Base-by-base conservation (phyloP, 92 coral and sea anemone genomes). In the Montipora capitata region DNA sequence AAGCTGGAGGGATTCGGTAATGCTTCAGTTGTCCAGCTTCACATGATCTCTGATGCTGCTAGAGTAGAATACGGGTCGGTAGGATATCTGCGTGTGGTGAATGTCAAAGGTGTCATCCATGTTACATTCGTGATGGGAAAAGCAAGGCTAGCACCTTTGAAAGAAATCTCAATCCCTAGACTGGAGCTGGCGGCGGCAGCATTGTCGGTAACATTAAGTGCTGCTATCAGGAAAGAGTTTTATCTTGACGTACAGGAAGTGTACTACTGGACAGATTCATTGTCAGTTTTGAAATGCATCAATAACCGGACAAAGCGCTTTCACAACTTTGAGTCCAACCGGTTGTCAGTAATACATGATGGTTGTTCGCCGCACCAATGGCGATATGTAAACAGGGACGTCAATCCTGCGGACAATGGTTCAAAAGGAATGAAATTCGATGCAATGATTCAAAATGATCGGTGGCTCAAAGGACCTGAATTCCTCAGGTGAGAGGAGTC, bases 291-390 rank as follows among this genome's bases (percentile, higher is more conserved):
- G 74, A 86, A 86, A 76, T 86, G 90, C 49, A 87, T 87, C 58
- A 15, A 65, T 27, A 87, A 79, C 38, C 71, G 68, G 41, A 77
- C 68, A 0, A 87, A 79, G 79, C 68, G 86, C 12, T 87, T 87
- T 54, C 91, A 92, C 63, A 92, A 90, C 3, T 92, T 92, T 54
- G 95, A 92, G 77, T 87, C 95, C 7, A 92, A 93, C 57, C 96
- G 93, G 3, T 80, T 92, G 71, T 84, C 93, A 16, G 74, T 89
- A 41, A 89, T 93, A 42, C 81, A 61, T 72, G 71, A 87, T 43
- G 91, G 87, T 13, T 87, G 86, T 59, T 40, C 81, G n/a, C 77
- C 85, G 39, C 67, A 79, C 41, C 62, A 87, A 49, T 87, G 87
- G 91, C 45, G 72, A 5, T 58, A 87, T 49, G 91, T 87, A 10